Evolutionary conservation across 2,113 vertebrate genomes (phyloP), one percentile per base, ranked within the genome.

Genomic region (Indri indri): DNA sequence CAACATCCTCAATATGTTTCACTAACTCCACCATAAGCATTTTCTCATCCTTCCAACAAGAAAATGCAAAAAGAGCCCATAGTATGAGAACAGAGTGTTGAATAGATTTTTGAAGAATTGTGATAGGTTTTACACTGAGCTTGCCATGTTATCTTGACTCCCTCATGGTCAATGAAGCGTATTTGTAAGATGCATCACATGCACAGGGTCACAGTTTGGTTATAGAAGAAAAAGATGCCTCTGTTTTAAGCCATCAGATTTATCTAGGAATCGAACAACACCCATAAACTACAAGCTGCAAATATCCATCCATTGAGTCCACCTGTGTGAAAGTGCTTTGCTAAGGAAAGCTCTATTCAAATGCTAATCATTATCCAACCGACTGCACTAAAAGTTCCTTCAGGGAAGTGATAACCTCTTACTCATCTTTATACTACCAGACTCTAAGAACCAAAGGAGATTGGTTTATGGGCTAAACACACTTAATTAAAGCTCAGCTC

Each of bases 1-100:
- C 82, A 94, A 74, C 52, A 50, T 79, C 50, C 63, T 83, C 45
- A 94, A 65, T 87, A 57, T 97, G 87, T 86, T 97, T 89, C 71
- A 71, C 63, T 81, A 93, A 80, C 22, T 91, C 37, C 5, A 47
- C 47, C 32, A 42, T 52, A 27, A 76, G 7, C 37, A 82, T 77
- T 88, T 91, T 34, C 32, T 85, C 77, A 88, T 95, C 37, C 73
- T 95, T 87, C 32, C 45, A 88, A 76, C 42, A 70, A 30, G 9
- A 79, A 95, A 23, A 86, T 32, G 8, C 16, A 50, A 90, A 63
- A 47, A 63, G 20, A 76, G 2, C 11, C 30, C 20, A 40, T 6
- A 85, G 23, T 45, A 45, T 4, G 73, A 84, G n/a, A 70, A 81
- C 11, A 88, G 45, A 83, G 61, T 42, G 25, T 22, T 80, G n/a